These are phyloP conservation scores for Bufotes viridis DNA, from an alignment of 2,797 vertebrate genomes.

Conservation along the genomic window DNA sequence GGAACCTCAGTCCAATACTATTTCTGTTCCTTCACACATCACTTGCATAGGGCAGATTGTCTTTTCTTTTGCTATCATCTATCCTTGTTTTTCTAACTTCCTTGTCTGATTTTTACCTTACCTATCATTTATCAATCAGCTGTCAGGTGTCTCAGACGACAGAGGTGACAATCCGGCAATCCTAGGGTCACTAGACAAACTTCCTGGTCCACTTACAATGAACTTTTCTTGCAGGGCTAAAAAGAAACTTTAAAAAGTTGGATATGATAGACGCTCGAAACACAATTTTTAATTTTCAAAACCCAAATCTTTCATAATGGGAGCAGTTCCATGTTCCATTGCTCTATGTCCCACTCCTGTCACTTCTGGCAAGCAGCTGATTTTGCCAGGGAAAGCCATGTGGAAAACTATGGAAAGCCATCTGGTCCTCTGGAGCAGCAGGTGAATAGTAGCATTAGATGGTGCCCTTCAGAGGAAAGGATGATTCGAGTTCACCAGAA, in stretches of 20 bases:
- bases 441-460: no score
- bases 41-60: constrained; percentile 11
- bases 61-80: neutral
- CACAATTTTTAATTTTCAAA: no score
- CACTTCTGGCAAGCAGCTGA: no score
- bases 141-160: neutral
- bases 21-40: neutral
- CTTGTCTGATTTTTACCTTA: neutral
- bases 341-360: no score
- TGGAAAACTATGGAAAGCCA: no score
- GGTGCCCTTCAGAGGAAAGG: no score
- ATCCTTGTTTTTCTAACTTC: constrained; percentile 12
- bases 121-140: constrained; percentile 26
- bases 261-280: no score
- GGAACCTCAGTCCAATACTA: neutral
- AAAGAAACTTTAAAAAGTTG: neutral
- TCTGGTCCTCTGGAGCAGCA: no score
- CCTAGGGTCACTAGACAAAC: neutral
- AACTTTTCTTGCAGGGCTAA: neutral
- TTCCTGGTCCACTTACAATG: neutral
- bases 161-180: constrained; percentile 4
- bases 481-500: no score
- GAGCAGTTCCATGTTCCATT: no score
- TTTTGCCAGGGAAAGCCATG: no score
- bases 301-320: no score